Evolutionary conservation across 2,797 vertebrate genomes (phyloP), one percentile per base, ranked within the genome.

Genomic region (Ciconia nigra): DNA sequence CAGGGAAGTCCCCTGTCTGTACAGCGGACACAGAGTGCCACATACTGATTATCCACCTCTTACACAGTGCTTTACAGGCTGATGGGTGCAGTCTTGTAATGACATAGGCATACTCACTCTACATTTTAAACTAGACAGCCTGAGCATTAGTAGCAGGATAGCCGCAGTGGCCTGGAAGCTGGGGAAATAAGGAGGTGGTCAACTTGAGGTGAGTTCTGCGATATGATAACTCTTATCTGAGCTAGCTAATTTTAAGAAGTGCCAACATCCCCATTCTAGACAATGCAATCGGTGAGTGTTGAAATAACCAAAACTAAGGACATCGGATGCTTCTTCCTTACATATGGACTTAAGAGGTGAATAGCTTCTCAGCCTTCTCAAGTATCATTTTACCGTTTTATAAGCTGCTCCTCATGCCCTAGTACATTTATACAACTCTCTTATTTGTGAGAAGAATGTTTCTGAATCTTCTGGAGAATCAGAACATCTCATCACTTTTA

Each of bases 401-500:
- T 67, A 65, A 92, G 54, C 31, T 65, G 33, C 5, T 80, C 33
- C 19, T 92, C 28, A 9, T 19, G 12, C 35, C 29, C 41, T 91
- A 18, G 46, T 54, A 61, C 33, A n/a, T 85, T 71, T 93, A 72
- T 37, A 70, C 7, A 69, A 58, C 37, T 42, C 24, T 82, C 28
- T 44, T 89, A 42, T 74, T 93, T 96, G 78, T 76, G 46, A 88
- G 31, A 28, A 85, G 57, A 87, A 52, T 54, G 55, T 35, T 94
- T 87, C 19, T 61, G 72, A 92, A 74, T 67, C 61, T 52, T 92
- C 39, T 67, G 49, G 59, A 83, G 49, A 95, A 81, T 72, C 54
- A 62, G 71, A 92, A 89, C 20, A 39, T 92, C 83, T 89, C 87
- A 93, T 88, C 58, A 9, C 46, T 93, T 95, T 87, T 78, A 62